phyloP scores from a whole-genome alignment of 2,888 invertebrate genomes.

The Drosophila nr. perissopoda region DNA sequence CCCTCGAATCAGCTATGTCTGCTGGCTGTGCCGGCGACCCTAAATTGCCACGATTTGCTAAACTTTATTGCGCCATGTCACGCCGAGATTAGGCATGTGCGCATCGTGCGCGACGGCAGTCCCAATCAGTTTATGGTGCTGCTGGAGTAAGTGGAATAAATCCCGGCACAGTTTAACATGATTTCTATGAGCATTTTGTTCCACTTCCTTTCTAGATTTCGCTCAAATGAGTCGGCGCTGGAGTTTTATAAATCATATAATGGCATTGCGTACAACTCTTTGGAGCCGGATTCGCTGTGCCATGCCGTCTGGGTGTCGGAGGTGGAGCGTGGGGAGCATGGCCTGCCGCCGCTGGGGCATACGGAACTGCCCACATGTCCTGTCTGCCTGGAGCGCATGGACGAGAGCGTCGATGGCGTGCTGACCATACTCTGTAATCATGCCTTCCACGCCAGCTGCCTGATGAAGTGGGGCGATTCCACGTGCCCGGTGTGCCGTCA shows the following conservation, averaged over 20 bases:
- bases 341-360: constrained; percentile 90
- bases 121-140: constrained; percentile 99
- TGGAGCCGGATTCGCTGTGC: constrained; percentile 96
- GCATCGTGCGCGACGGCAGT: constrained; percentile 95
- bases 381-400: constrained; percentile 93
- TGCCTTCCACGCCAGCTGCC: constrained; percentile 97
- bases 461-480: constrained; percentile 98
- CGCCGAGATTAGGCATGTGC: constrained; percentile 94
- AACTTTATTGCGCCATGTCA: constrained; percentile 97
- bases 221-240: constrained; percentile 91
- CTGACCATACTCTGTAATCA: constrained; percentile 99
- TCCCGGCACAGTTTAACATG: constrained; percentile 22
- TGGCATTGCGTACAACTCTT: constrained; percentile 95
- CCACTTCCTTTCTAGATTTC: constrained; percentile 86
- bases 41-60: constrained; percentile 96
- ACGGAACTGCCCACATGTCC: constrained; percentile 99
- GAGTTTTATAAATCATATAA: constrained; percentile 97
- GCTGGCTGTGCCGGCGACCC: constrained; percentile 94
- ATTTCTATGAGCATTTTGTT: not conserved
- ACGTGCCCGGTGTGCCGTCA: constrained; percentile 98
- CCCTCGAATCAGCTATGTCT: constrained; percentile 94
- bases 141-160: constrained; percentile 88
- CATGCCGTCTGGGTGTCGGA: constrained; percentile 97
- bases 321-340: constrained; percentile 94
- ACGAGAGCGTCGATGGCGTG: constrained; percentile 98